phyloP scores from a whole-genome alignment of 92 coral and sea anemone species.

The Epizoanthus fatuus region DNA sequence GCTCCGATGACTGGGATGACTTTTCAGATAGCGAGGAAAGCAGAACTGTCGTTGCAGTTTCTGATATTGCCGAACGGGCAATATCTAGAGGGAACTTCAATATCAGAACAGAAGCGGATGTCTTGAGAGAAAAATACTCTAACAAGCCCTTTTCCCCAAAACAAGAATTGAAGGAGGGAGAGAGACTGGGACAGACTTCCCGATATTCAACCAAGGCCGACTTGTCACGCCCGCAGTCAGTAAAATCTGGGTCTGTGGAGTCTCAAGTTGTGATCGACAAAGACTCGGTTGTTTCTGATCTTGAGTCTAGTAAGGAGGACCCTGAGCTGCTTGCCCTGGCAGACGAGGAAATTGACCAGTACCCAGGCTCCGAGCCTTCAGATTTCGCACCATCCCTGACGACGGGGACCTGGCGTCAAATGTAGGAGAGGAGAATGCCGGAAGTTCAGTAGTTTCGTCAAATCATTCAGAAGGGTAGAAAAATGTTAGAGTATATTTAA shows the following conservation, averaged over 20 bases:
- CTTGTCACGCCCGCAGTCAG: conserved; percentile 10
- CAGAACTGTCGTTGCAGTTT: not conserved
- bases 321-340: conserved; percentile 76
- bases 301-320: conserved; percentile 78
- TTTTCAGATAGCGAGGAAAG: conserved; percentile 56
- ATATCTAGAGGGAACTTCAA: not conserved
- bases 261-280: not conserved
- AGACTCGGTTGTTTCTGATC: conserved; percentile 49
- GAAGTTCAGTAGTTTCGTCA: not conserved
- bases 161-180: not conserved
- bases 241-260: not conserved
- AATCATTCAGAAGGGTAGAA: not conserved
- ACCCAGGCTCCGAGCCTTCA: conserved; percentile 28
- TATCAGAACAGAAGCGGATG: not conserved
- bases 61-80: not conserved
- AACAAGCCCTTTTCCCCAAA: not conserved
- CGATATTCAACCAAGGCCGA: not conserved
- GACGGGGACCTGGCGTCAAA: conserved; percentile 22
- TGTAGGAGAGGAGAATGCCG: not conserved
- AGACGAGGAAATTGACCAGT: conserved; percentile 68
- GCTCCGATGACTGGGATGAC: conserved; percentile 65
- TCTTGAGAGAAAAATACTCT: not conserved
- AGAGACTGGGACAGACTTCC: not conserved
- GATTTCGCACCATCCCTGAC: conserved; percentile 13
- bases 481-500: too few species aligned